Percentiles rank a stretch among this genome's conserved stretches.
phyloP scores from a whole-genome alignment of 2,113 vertebrate species.

The Colistium nudipinnis region DNA sequence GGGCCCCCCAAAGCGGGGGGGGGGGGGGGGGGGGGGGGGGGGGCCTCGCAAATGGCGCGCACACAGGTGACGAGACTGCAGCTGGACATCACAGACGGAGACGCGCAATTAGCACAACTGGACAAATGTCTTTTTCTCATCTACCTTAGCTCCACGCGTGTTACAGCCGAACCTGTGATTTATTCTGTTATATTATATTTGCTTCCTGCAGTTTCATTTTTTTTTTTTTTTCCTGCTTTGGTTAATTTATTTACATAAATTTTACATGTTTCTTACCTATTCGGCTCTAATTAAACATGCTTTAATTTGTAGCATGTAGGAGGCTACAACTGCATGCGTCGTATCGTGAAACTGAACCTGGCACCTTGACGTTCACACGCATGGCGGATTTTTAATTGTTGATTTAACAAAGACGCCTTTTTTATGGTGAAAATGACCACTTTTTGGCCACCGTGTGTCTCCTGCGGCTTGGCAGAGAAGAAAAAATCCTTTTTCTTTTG shows the following conservation, averaged over 20 bases:
- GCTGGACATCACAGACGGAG: not conserved
- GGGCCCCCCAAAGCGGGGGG: too few relatives aligned
- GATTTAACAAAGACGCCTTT: not conserved
- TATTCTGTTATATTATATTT: not conserved
- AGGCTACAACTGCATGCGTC: not conserved
- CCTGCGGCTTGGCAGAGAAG: not conserved
- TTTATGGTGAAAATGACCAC: not conserved
- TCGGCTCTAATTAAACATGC: not conserved
- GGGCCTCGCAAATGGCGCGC: constrained; percentile 7
- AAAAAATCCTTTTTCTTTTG: not conserved
- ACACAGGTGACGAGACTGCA: constrained; percentile 1
- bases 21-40: too few relatives aligned
- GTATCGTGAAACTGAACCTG: not conserved
- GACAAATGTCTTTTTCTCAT: not conserved
- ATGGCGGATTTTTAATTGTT: not conserved
- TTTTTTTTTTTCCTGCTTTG: not conserved
- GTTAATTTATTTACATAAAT: too few relatives aligned
- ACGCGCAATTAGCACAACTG: too few relatives aligned
- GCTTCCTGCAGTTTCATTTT: not conserved
- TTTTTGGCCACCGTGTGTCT: not conserved
- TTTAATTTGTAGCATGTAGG: not conserved
- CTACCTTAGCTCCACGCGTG: not conserved
- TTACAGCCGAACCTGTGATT: not conserved
- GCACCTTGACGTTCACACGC: not conserved
- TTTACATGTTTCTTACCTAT: not conserved